Base-by-base conservation (phyloP, 2,113 vertebrate genomes). In the Petrocephalus zakoni region DNA sequence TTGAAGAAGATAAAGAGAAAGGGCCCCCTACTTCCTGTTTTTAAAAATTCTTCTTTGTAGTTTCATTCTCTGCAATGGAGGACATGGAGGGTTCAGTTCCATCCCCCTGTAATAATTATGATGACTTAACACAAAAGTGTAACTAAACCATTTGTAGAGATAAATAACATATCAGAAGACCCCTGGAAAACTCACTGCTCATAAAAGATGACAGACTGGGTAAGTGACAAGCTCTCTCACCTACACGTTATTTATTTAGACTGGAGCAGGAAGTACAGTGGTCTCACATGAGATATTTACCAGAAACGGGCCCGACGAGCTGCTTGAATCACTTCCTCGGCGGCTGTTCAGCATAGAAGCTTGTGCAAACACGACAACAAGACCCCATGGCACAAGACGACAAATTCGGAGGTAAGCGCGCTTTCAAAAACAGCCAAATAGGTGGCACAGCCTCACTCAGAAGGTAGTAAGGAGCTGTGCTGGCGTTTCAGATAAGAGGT, bases 261-360 rank as follows among this genome's bases (percentile, higher is more conserved):
- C 46, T 17, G 1, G 90, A 49, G 91, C 93, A 94, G 96, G 95
- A 96, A 95, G 94, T 92, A 90, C 89, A 90, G 91, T 93, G 92
- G 94, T 52, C 87, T 52, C 88, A 92, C 86, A 7, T 87, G 91
- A 90, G 90, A 90, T 86, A 91, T 87, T 82, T 87, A 58, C 75
- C 83, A 88, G 88, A 86, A 83, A 86, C 11, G n/a, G 87, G 53
- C 53, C 90, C 86, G 68, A 87, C 90, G 89, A 82, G 89, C 89
- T 37, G 51, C 81, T 82, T 84, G 42, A 88, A 85, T 47, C 49
- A 92, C 90, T 93, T 91, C 91, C 90, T 61, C 88, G 68, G 83
- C 85, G 85, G 90, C 85, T 89, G 88, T 22, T 85, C 87, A 47
- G 86, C 56, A 72, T 55, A 56, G 46, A 21, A 22, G 61, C 84